Base-by-base conservation (phyloP, 2,888 invertebrate genomes). In the Phortica okadai region DNA sequence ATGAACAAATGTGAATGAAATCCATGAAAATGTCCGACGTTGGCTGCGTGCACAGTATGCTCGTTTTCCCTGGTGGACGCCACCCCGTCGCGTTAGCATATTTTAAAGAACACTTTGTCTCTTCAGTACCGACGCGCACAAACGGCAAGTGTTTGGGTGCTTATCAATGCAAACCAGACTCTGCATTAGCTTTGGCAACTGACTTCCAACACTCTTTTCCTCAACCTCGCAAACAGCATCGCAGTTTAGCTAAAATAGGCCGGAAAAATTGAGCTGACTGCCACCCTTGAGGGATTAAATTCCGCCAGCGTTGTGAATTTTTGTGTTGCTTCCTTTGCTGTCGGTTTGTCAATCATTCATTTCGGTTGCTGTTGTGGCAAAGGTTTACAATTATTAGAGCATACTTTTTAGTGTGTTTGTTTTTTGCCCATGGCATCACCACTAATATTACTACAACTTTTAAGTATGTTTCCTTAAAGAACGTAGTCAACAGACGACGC, bases 101-200 rank as follows among this genome's bases (percentile, higher is more conserved):
- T 73, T 73, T 73, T 73, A 42, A 59, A 59, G 45, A 42, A 62
- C 66, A 72, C 75, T 74, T 58, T 73, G 74, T 76, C 77, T 74
- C 21, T 56, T 25, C 21, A 11, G 6, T 62, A 21, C 16, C 45
- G 10, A 45, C 45, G 45, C 45, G 45, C 45, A 10, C 50, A 14
- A 41, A 58, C 33, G 58, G 56, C 33, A 41, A 33, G 7, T 56
- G 73, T 56, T 73, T 73, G 78, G 87, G 85, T 87, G 87, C 87
- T 87, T 87, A 87, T 87, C 87, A 87, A 88, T 88, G 87, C 87
- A 87, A 88, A 88, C 82, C 87, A 87, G 87, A 87, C 87, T 83
- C 80, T 76, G 83, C 84, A 88, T 82, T 81, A 80, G 79, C 83
- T 16, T 58, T 44, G 11, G 42, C 58, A 42, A 21, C 14, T 2